Base-by-base conservation (phyloP, 2,113 vertebrate genomes). In the Pachypanchax playfairii region DNA sequence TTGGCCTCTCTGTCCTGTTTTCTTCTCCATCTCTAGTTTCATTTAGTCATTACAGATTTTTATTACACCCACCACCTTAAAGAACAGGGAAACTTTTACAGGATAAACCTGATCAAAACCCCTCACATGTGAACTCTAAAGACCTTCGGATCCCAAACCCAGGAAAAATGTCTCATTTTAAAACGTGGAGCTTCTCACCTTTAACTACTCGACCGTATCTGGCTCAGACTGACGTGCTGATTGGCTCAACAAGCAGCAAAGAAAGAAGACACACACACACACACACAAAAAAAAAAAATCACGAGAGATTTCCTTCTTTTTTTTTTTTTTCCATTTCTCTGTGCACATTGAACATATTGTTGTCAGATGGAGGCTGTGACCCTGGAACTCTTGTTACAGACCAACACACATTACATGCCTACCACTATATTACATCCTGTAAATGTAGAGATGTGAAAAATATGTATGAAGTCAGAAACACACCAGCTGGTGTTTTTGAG, bases 401-500 rank as follows among this genome's bases (percentile, higher is more conserved):
- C 93, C 47, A 20, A 75, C 73, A 80, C 77, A 78, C 77, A 70
- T 84, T 83, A 85, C 82, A 85, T 82, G 74, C 76, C 84, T 87
- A 90, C 70, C 77, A 70, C 85, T 87, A 90, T 85, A 87, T 83
- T 72, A 84, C 79, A 88, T 88, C 83, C 68, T 87, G 86, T 89
- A 85, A 86, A 93, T 96, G 95, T 96, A 96, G 94, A 96, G 94
- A 82, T 87, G 86, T 85, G 80, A 86, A 82, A 79, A 90, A 82
- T 83, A 87, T 90, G 86, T 90, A 89, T 90, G 85, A 93, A 93
- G 92, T 93, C 76, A 62, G 92, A 93, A 83, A 65, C 60, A 75
- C 55, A 72, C 67, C 75, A 51, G 75, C 20, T 17, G 39, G 68
- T 80, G 80, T 85, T 85, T 93, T 92, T 92, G 92, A 93, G 92